These are phyloP conservation scores for Drymonia ruficornis DNA, from an alignment of 2,888 invertebrate genomes.

Conservation along the genomic window DNA sequence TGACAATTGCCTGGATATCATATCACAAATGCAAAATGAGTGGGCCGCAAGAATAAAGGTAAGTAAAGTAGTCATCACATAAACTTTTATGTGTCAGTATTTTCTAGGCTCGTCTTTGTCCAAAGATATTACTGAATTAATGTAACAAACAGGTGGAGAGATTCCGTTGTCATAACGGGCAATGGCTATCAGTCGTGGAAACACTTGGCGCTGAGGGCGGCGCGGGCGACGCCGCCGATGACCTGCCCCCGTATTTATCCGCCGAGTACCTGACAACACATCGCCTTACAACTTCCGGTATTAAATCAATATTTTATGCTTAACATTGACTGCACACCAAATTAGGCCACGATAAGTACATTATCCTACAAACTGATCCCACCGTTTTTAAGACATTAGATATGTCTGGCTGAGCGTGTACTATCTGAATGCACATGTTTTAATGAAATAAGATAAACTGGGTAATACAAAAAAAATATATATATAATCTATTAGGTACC, in stretches of 20 bases:
- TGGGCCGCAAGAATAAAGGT: slow-evolving; percentile 97
- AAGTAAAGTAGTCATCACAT: slow-evolving; percentile 9
- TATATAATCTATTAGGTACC: too few relatives aligned
- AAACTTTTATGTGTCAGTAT: too few relatives aligned
- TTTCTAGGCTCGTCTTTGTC: too few relatives aligned
- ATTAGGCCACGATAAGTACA: too few relatives aligned
- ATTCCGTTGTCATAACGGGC: slow-evolving; percentile 99
- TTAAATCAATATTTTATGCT: not conserved
- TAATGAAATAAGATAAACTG: too few relatives aligned
- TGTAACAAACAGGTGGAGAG: slow-evolving; percentile 88
- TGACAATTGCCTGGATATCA: slow-evolving; percentile 97
- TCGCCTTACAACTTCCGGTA: slow-evolving; percentile 75
- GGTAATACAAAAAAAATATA: too few relatives aligned
- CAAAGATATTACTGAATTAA: not conserved
- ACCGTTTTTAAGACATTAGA: too few relatives aligned
- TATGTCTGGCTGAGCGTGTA: too few relatives aligned
- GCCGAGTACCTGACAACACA: slow-evolving; percentile 87
- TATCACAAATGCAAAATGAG: slow-evolving; percentile 94
- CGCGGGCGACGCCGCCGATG: slow-evolving; percentile 84
- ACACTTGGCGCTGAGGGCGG: slow-evolving; percentile 83
- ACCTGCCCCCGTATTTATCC: slow-evolving; percentile 90
- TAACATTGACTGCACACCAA: too few relatives aligned
- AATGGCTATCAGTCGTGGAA: slow-evolving; percentile 99
- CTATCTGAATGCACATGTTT: too few relatives aligned
- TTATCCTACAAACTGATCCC: too few relatives aligned